phyloP scores from a whole-genome alignment of 2,797 vertebrate species.

The Eleutherodactylus coqui region DNA sequence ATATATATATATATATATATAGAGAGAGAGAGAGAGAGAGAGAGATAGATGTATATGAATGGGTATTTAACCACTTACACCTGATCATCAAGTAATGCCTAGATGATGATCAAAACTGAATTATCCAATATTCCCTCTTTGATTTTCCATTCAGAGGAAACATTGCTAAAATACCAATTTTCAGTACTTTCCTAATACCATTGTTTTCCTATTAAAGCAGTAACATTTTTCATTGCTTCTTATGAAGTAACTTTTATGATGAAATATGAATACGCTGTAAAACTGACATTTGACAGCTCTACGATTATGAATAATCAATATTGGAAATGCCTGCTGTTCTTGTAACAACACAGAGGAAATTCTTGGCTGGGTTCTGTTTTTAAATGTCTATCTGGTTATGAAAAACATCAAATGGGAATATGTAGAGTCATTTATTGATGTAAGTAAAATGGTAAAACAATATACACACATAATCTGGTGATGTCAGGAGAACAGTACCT shows the following conservation, averaged over 20 bases:
- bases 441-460: neutral
- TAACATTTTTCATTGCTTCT: slow-evolving; percentile 49
- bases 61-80: too few species aligned
- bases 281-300: slow-evolving; percentile 60
- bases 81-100: neutral
- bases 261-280: slow-evolving; percentile 58
- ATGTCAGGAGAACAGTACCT: neutral
- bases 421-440: slow-evolving; percentile 12
- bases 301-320: slow-evolving; percentile 63
- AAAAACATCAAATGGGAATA: neutral
- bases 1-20: too few species aligned
- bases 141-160: neutral
- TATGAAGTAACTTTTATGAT: slow-evolving; percentile 50
- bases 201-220: slow-evolving; percentile 35
- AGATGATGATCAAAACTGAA: neutral
- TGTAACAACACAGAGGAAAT: slow-evolving; percentile 47
- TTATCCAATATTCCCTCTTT: neutral
- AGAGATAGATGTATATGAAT: too few species aligned
- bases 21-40: too few species aligned
- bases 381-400: neutral
- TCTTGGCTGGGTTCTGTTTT: slow-evolving; percentile 19
- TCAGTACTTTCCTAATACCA: slow-evolving; percentile 12
- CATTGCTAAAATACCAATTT: neutral
- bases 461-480: neutral
- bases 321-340: slow-evolving; percentile 50